Base-by-base conservation (phyloP, 2,888 invertebrate species). In the Cheilosia grossa region DNA sequence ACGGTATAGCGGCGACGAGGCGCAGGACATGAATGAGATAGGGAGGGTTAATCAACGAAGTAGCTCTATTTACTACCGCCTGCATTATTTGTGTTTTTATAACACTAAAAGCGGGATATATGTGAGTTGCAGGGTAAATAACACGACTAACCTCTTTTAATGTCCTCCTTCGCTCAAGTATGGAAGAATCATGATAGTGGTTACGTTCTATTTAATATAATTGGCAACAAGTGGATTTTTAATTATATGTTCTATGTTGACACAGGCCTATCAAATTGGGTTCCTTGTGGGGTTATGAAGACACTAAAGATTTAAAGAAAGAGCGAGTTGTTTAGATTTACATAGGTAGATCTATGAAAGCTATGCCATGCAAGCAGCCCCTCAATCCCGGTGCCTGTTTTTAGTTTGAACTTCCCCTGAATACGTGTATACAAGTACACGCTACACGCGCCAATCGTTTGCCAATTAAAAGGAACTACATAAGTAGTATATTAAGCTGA, bases 151-250 rank as follows among this genome's bases (percentile, higher is more conserved):
- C 81, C 81, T 69, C 61, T 54, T 81, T 51, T 21, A 15, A 24
- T 21, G 51, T 24, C 13, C 21, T 51, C 13, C 0, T 24, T 24
- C 2, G 19, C 19, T 17, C 17, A 47, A 47, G 21, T 21, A 6
- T 44, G 51, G 51, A 13, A 13, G 10, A 10, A 24, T 15, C 21
- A 21, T 27, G 15, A 21, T 51, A 17, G 44, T 47, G n/a, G 47
- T 56, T 69, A 69, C 77, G 69, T 78, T 78, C 69, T 69, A 69
- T 69, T 69, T 63, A 70, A 64, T 49, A 30, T 37, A 33, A 33
- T 51, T 51, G 51, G 10, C 5, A 24, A 27, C 19, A 24, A 21
- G 21, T 21, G 21, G 4, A 13, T 7, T 49, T 49, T 49, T 21
- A 49, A 49, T 49, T 49, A 49, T 13, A 2, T 2, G 6, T 44